A percentile compares a stretch with the other conserved stretches of the same genome.
phyloP scores from a whole-genome alignment of 2,797 vertebrate species.

The Glyptemys insculpta region DNA sequence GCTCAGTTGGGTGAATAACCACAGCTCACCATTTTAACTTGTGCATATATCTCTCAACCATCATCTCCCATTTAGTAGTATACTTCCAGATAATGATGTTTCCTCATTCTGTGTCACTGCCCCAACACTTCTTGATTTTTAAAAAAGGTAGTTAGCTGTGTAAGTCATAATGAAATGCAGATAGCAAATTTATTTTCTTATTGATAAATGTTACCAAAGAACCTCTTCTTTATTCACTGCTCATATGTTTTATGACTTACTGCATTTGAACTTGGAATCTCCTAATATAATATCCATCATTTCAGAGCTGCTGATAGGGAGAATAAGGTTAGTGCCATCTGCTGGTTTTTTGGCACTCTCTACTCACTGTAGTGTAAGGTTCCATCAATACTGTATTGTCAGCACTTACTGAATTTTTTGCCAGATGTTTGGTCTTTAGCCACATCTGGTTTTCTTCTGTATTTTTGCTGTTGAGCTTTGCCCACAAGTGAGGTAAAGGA shows the following conservation, averaged over 20 bases:
- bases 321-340: constrained; percentile 24
- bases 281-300: constrained; percentile 27
- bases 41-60: constrained; percentile 48
- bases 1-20: constrained; percentile 67
- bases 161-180: constrained; percentile 54
- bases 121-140: constrained; percentile 6
- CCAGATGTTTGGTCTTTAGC: fast-evolving
- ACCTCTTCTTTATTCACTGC: not conserved
- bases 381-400: not conserved
- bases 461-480: not conserved
- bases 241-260: constrained; percentile 33
- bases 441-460: not conserved
- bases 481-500: not conserved
- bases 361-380: not conserved
- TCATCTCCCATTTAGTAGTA: constrained; percentile 39
- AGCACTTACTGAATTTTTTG: not conserved
- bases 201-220: not conserved
- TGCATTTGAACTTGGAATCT: constrained; percentile 31
- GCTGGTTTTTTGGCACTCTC: constrained; percentile 1
- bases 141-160: constrained; percentile 35
- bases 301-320: constrained; percentile 40
- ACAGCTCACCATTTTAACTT: constrained; percentile 52
- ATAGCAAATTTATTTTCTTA: constrained; percentile 35
- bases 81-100: constrained; percentile 45
- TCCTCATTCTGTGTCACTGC: constrained; percentile 22